Percentiles rank a stretch among this genome's conserved stretches.
These are phyloP conservation scores for Sylvia borin DNA, from an alignment of 2,797 vertebrate genomes.

Conservation along the genomic window DNA sequence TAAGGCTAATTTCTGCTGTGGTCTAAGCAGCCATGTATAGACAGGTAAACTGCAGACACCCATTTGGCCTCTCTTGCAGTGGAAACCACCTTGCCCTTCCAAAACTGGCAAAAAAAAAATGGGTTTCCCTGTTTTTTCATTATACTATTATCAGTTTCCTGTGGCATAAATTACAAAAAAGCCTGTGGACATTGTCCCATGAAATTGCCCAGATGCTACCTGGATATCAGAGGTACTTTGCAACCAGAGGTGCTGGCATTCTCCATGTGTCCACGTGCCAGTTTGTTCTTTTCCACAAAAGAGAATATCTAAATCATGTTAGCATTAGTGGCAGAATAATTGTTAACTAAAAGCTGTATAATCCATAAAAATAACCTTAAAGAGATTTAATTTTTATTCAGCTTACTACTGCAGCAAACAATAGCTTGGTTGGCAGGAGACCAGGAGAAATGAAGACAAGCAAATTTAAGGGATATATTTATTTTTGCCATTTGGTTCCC, in stretches of 20 bases:
- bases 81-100: neutral
- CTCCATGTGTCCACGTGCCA: neutral
- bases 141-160: neutral
- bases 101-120: neutral
- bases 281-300: neutral
- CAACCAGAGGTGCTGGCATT: neutral
- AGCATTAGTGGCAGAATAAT: neutral
- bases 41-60: neutral
- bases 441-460: neutral
- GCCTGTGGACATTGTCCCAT: rapidly evolving
- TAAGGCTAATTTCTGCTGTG: neutral
- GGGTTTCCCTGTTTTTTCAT: neutral
- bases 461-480: neutral
- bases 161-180: neutral
- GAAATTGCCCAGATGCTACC: neutral
- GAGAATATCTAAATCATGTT: neutral
- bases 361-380: neutral
- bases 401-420: neutral
- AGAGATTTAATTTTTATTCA: neutral
- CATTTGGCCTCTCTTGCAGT: neutral
- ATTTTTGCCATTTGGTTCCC: neutral
- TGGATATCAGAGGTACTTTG: neutral
- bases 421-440: neutral
- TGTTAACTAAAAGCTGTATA: neutral
- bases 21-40: neutral